Percentiles rank a stretch among this genome's conserved stretches.
phyloP scores from a whole-genome alignment of 2,797 vertebrate species.

The Sciurus carolinensis region DNA sequence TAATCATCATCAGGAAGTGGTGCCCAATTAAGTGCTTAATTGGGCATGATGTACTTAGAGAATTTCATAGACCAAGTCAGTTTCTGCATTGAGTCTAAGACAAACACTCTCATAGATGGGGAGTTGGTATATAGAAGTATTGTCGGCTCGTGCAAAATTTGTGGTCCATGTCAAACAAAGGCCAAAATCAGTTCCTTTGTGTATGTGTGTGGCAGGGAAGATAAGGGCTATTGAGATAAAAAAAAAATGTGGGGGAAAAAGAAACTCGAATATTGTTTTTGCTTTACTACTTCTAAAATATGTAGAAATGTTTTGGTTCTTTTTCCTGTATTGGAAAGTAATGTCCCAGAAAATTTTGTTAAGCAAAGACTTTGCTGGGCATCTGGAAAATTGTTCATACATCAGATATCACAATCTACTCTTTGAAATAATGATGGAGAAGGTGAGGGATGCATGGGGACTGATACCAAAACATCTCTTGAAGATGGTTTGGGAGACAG shows the following conservation, averaged over 20 bases:
- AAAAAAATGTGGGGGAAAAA: neutral
- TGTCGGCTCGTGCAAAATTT: neutral
- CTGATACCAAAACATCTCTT: neutral
- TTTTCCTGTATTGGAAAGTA: conserved; percentile 32
- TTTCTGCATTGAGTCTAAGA: conserved; percentile 53
- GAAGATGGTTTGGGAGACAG: conserved; percentile 21
- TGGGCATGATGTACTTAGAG: conserved; percentile 57
- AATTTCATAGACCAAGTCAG: conserved; percentile 39
- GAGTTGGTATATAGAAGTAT: neutral
- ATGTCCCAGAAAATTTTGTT: neutral
- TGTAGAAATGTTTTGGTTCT: conserved; percentile 43
- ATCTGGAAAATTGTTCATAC: neutral
- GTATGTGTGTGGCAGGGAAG: no score
- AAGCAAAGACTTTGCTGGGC: conserved; percentile 30
- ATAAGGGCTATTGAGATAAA: neutral
- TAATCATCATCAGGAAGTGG: conserved; percentile 67
- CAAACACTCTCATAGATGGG: conserved; percentile 36
- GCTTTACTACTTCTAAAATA: conserved; percentile 34
- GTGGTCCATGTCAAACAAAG: neutral
- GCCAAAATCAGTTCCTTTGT: conserved; percentile 20
- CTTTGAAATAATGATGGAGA: conserved; percentile 39
- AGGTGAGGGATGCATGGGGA: conserved; percentile 32
- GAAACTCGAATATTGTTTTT: conserved; percentile 46
- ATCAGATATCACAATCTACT: neutral
- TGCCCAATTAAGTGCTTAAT: conserved; percentile 71